Base-by-base conservation (phyloP, 2,888 invertebrate genomes). In the Athetis lepigone region DNA sequence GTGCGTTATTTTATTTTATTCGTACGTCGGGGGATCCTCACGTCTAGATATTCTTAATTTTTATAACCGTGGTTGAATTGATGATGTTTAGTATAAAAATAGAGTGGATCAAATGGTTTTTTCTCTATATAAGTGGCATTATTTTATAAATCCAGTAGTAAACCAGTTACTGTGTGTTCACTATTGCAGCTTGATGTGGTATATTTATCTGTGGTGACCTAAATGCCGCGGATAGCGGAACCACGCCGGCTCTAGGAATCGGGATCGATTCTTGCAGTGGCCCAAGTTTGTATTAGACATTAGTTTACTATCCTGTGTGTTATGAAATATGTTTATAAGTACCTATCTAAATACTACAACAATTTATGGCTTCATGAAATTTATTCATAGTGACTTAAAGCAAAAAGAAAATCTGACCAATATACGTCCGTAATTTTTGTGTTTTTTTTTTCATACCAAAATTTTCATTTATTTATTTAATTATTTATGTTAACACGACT, bases 171-270 rank as follows among this genome's bases (percentile, higher is more conserved):
- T 25, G 11, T 8, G 29, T 29, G 29, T 33, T 13, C 33, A 11
- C 33, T 33, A 33, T 33, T 33, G 13, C 29, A 19, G 29, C 37
- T 42, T 23, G 21, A 45, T 23, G 36, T 36, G 33, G 25, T 8
- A 52, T 25, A 49, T 40, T 37, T 37, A 37, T 40, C 39, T 40
- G 45, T 46, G 74, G 40, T 67, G 68, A 73, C 74, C 74, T 70
- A 65, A 47, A 66, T 72, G 33, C 42, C 4, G 33, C 47, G 51
- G 47, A 33, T 65, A 19, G 42, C 3, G 16, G 29, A 51, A 25
- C 18, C 46, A 33, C 13, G 37, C 16, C 49, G 46, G 40, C 18
- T 49, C 37, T 40, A 13, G 19, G 50, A 23, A 71, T 56, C 21
- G 40, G 46, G 21, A 56, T 65, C 69, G 56, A 69, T 65, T 56